Conservation (phyloP, 2,888 invertebrate genomes). For the Tridacna gigas region DNA sequence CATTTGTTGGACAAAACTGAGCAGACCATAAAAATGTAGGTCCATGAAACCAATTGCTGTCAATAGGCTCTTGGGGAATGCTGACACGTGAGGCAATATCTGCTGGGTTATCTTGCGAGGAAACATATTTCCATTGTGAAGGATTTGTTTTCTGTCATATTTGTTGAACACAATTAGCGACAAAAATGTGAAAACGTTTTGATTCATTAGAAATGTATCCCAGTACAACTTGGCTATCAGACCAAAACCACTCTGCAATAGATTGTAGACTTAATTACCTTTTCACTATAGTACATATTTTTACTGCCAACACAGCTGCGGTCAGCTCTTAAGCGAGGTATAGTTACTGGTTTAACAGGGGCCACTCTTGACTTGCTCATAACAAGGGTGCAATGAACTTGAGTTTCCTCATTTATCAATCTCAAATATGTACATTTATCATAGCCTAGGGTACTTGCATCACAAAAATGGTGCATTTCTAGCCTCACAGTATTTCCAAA, state of each 20-base stretch:
- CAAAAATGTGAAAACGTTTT: constrained; percentile 30
- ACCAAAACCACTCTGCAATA: constrained; percentile 28
- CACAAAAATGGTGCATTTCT: constrained; percentile 68
- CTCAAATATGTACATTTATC: constrained; percentile 66
- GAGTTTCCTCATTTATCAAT: constrained; percentile 32
- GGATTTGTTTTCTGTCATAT: constrained; percentile 29
- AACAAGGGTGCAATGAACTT: constrained; percentile 59
- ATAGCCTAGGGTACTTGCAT: constrained; percentile 64
- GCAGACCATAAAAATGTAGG: constrained; percentile 14
- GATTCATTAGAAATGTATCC: constrained; percentile 29
- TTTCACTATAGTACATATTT: constrained; percentile 2
- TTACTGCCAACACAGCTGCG: constrained; percentile 37
- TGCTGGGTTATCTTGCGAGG: constrained; percentile 54
- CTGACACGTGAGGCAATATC: constrained; percentile 52
- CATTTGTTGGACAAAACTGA: neutral
- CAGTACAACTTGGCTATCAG: constrained; percentile 30
- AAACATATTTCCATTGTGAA: constrained; percentile 54
- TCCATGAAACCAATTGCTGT: constrained; percentile 19
- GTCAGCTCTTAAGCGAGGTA: constrained; percentile 42
- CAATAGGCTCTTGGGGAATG: constrained; percentile 4
- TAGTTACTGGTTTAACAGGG: constrained; percentile 45
- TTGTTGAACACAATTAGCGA: constrained; percentile 54
- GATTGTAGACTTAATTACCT: constrained; percentile 15
- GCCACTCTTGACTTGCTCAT: constrained; percentile 62
- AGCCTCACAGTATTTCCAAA: constrained; percentile 11